Evolutionary conservation across 2,888 invertebrate species (phyloP).

Genomic region (Brenthis hecate): DNA sequence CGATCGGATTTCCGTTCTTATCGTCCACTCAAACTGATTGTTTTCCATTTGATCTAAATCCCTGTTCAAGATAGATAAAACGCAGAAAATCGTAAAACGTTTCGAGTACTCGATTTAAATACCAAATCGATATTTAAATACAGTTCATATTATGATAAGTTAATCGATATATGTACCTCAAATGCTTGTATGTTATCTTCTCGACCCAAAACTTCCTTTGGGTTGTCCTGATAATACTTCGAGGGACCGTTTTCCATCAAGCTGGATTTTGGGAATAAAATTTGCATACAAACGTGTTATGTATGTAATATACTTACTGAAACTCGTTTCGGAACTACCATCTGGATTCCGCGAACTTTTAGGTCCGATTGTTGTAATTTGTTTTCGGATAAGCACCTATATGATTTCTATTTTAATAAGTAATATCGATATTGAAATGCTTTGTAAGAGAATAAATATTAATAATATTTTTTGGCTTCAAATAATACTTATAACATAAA

Average conservation of each 20-base stretch:
- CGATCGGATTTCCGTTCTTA: slow-evolving; percentile 49
- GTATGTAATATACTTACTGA: slow-evolving; percentile 59
- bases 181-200: slow-evolving; percentile 58
- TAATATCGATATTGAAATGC: background rate
- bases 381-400: slow-evolving; percentile 9
- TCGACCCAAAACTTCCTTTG: slow-evolving; percentile 73
- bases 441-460: too few species aligned
- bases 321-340: slow-evolving; percentile 61
- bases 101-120: slow-evolving; percentile 32
- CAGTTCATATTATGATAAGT: slow-evolving; percentile 55
- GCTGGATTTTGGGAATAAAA: slow-evolving; percentile 71
- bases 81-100: slow-evolving; percentile 35
- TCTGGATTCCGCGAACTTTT: slow-evolving; percentile 31
- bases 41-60: slow-evolving; percentile 50
- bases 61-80: slow-evolving; percentile 39
- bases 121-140: slow-evolving; percentile 32
- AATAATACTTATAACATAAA: too few species aligned
- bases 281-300: slow-evolving; percentile 77
- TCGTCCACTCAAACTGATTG: slow-evolving; percentile 56
- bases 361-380: slow-evolving; percentile 30
- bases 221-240: slow-evolving; percentile 61
- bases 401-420: background rate
- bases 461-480: too few species aligned
- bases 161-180: slow-evolving; percentile 52
- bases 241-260: slow-evolving; percentile 70